Evolutionary conservation across 2,113 vertebrate genomes (phyloP).

Genomic region (Elephantulus edwardii): DNA sequence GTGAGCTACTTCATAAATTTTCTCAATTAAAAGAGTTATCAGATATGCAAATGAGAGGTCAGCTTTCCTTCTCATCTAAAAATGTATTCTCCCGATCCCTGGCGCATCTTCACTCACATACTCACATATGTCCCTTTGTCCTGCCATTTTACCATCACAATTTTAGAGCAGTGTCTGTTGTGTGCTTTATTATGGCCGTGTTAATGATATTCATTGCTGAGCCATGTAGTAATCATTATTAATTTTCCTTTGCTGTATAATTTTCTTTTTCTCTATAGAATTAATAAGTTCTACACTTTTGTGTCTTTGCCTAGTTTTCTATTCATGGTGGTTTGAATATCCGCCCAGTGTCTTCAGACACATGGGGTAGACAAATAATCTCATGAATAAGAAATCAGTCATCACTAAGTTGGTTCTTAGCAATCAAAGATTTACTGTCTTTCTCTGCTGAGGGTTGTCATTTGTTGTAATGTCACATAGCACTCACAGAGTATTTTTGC

Average conservation of each 20-base stretch:
- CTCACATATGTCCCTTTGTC: not conserved
- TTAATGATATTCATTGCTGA: slow-evolving; percentile 38
- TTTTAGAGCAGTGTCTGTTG: slow-evolving; percentile 9
- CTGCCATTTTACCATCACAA: not conserved
- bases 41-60: not conserved
- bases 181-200: not conserved
- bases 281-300: not conserved
- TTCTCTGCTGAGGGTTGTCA: not conserved
- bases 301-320: slow-evolving; percentile 37
- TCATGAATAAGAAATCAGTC: not conserved
- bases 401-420: not conserved
- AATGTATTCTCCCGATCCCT: not conserved
- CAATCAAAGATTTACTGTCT: not conserved
- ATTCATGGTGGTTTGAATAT: not conserved
- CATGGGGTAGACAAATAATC: not conserved
- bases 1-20: not conserved
- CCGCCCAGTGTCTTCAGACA: not conserved
- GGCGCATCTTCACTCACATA: not conserved
- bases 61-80: slow-evolving; percentile 13
- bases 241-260: slow-evolving; percentile 10
- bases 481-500: not conserved
- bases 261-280: slow-evolving; percentile 10
- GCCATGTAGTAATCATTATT: not conserved
- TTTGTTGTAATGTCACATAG: not conserved
- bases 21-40: not conserved